Base-by-base conservation (phyloP, 2,113 vertebrate genomes). In the Cercocebus atys region DNA sequence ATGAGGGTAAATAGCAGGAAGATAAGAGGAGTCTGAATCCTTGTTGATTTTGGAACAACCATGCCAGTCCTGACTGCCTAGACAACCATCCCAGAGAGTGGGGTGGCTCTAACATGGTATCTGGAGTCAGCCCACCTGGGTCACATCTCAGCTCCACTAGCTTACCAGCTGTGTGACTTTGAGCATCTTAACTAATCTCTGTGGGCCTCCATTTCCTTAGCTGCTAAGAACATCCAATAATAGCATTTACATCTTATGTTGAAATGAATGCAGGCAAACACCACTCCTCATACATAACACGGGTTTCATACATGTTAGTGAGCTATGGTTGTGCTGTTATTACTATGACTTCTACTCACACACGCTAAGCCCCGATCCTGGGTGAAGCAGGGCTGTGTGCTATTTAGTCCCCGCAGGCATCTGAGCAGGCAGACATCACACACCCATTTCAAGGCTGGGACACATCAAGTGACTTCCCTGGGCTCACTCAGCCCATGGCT, bases 321-420 rank as follows among this genome's bases (percentile, higher is more conserved):
- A 38, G 35, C 70, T 10, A 2, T 4, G 17, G 2, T 2, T 2
- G n/a, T 1, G 8, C 18, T 27, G 0, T n/a, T 2, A 6, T 12
- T 11, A 14, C 25, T 0, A 2, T 4, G 3, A 35, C 66, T 66
- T 40, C 45, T 20, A 0, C 87, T n/a, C 73, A 20, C 43, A 40
- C 5, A 76, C 6, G 30, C 8, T 52, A 16, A 43, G 90, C 40
- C 40, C 86, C 50, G 2, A 43, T 16, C 0, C n/a, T 2, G 0
- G 11, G 47, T 3, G 16, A 10, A 12, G 80, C 32, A 16, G 70
- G 79, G 1, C 38, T 0, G 0, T 27, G 22, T 1, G 9, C 17
- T 2, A 1, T 17, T 32, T 3, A 23, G 40, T 27, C n/a, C 32
- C 76, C 4, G 2, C 35, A 6, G 1, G 6, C 11, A 10, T 38